Conservation (phyloP, 2,888 invertebrate species). For the Lordiphosa andalusiaca region DNA sequence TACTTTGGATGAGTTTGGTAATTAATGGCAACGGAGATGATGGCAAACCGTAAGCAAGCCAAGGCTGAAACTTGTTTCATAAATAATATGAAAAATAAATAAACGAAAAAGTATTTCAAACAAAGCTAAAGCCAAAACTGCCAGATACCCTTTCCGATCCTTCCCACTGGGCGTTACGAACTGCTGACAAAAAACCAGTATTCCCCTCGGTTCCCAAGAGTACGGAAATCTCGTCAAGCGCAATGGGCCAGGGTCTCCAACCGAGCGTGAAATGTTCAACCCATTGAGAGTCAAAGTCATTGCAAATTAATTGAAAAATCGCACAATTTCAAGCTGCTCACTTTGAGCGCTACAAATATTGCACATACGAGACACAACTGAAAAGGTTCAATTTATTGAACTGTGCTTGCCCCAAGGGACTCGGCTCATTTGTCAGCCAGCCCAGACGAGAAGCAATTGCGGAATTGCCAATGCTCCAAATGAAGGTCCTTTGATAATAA, state of each 20-base stretch:
- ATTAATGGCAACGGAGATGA: constrained; percentile 52
- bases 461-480: neutral
- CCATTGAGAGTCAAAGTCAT: constrained; percentile 28
- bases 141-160: neutral
- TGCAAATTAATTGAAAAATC: constrained; percentile 34
- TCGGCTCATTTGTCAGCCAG: constrained; percentile 19
- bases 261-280: constrained; percentile 18
- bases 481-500: constrained; percentile 19
- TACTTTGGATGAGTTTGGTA: constrained; percentile 72
- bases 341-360: neutral
- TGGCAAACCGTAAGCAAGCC: constrained; percentile 18
- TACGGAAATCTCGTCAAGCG: no score
- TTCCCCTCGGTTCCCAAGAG: no score
- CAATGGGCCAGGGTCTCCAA: constrained; percentile 2
- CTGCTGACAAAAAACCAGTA: no score
- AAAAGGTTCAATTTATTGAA: constrained; percentile 13
- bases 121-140: no score
- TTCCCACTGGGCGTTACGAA: no score
- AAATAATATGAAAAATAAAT: constrained; percentile 11
- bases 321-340: constrained; percentile 6
- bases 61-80: constrained; percentile 14
- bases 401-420: neutral
- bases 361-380: constrained; percentile 1
- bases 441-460: constrained; percentile 3
- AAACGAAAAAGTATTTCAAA: neutral